Conservation (phyloP, 2,888 invertebrate species). For the Sarcophaga rosellei region DNA sequence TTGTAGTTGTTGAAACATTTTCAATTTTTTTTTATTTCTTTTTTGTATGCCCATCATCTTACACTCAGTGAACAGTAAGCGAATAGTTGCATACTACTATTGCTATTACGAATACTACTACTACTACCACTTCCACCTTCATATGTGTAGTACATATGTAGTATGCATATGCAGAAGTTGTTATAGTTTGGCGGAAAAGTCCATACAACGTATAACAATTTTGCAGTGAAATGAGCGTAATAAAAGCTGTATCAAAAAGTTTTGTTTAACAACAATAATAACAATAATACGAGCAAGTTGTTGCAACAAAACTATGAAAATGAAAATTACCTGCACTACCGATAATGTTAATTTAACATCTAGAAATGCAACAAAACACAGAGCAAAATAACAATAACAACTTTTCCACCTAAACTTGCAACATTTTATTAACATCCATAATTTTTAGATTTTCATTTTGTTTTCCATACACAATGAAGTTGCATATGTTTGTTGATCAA, state of each 20-base stretch:
- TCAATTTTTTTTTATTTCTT: not conserved
- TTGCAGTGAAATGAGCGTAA: conserved; percentile 73
- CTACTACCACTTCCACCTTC: not conserved
- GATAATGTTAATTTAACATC: conserved; percentile 54
- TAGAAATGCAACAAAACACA: not conserved
- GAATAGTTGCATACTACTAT: conserved; percentile 51
- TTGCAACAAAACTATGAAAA: conserved; percentile 42
- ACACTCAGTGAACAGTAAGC: conserved; percentile 67
- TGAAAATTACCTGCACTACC: conserved; percentile 33
- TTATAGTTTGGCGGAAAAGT: not conserved
- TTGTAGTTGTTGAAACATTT: conserved; percentile 44
- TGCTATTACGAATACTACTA: too few species aligned
- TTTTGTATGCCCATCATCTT: conserved; percentile 67
- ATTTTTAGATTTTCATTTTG: conserved; percentile 21
- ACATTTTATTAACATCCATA: conserved; percentile 62
- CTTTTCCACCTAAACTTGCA: conserved; percentile 59
- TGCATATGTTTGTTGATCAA: not conserved
- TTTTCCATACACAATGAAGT: conserved; percentile 14
- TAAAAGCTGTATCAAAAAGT: conserved; percentile 73
- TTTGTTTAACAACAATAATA: conserved; percentile 66
- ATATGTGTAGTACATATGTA: not conserved
- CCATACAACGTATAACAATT: conserved; percentile 46
- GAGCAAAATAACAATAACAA: conserved; percentile 13
- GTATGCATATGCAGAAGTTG: not conserved
- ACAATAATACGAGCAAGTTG: conserved; percentile 49